Evolutionary conservation across 2,888 invertebrate species (phyloP).

Genomic region (Steinernema hermaphroditum): DNA sequence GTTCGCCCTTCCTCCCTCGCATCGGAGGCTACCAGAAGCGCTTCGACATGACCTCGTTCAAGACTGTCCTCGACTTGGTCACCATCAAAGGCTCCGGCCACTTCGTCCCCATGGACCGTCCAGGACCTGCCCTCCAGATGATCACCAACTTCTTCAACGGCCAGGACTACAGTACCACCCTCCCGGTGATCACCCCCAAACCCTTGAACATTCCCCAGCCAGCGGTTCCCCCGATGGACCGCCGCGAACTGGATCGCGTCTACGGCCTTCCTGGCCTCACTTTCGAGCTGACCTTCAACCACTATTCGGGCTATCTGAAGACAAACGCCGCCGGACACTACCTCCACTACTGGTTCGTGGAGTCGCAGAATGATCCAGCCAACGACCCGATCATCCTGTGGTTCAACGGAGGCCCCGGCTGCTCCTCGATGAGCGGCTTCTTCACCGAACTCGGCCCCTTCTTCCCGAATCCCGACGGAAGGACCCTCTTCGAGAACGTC

Average conservation of each 20-base stretch:
- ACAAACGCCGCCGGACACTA: slow-evolving; percentile 55
- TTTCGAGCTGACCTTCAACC: slow-evolving; percentile 65
- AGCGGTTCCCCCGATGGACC: background rate
- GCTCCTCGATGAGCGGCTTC: slow-evolving; percentile 64
- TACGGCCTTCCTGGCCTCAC: slow-evolving; percentile 58
- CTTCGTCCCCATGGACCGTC: slow-evolving; percentile 80
- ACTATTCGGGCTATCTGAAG: slow-evolving; percentile 68
- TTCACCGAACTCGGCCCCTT: slow-evolving; percentile 69
- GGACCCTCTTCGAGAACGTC: slow-evolving; percentile 63
- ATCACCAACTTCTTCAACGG: slow-evolving; percentile 72
- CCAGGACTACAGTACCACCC: slow-evolving; percentile 37
- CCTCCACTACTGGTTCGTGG: slow-evolving; percentile 69
- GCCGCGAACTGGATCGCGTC: slow-evolving; percentile 46
- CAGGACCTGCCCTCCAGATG: slow-evolving; percentile 77
- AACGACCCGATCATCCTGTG: slow-evolving; percentile 68
- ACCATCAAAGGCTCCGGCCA: slow-evolving; percentile 73
- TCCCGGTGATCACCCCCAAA: slow-evolving; percentile 43
- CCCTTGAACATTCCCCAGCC: slow-evolving; percentile 35
- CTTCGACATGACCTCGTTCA: slow-evolving; percentile 39
- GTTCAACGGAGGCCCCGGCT: slow-evolving; percentile 69
- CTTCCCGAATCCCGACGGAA: slow-evolving; percentile 62
- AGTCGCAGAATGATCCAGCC: slow-evolving; percentile 63
- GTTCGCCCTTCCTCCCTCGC: slow-evolving; percentile 42
- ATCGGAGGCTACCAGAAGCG: slow-evolving; percentile 54
- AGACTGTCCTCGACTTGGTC: slow-evolving; percentile 13